phyloP scores from a whole-genome alignment of 2,888 invertebrate genomes.

The Tortrix viridana region DNA sequence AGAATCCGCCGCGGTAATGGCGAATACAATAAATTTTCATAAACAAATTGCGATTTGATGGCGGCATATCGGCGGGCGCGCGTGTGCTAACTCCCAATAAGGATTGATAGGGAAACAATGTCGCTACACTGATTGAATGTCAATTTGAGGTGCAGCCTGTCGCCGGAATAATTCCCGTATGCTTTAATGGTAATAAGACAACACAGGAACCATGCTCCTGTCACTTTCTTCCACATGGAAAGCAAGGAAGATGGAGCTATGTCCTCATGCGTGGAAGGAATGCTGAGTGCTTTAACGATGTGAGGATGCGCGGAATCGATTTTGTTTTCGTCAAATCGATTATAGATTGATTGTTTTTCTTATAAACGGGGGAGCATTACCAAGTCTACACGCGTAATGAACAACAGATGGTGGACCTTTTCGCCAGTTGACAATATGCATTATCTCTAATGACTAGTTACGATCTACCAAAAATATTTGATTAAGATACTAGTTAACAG shows the following conservation, averaged over 20 bases:
- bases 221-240: constrained; percentile 12
- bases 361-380: constrained; percentile 8
- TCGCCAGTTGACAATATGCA: not conserved
- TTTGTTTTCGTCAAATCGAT: constrained; percentile 22
- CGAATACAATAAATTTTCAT: constrained; percentile 85
- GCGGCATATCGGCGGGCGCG: constrained; percentile 70
- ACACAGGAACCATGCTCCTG: constrained; percentile 10
- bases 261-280: constrained; percentile 19
- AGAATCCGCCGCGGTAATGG: constrained; percentile 81
- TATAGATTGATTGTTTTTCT: constrained; percentile 36
- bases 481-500: no score
- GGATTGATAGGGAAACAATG: constrained; percentile 84
- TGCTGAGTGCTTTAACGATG: constrained; percentile 66
- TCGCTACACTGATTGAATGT: constrained; percentile 82
- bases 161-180: constrained; percentile 61
- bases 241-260: constrained; percentile 7
- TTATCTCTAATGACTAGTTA: not conserved
- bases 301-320: constrained; percentile 50
- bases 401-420: constrained; percentile 14
- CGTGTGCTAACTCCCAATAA: constrained; percentile 79
- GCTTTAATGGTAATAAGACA: constrained; percentile 22
- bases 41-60: constrained; percentile 85
- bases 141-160: constrained; percentile 68
- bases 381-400: constrained; percentile 13
- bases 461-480: no score